Evolutionary conservation across 2,888 invertebrate genomes (phyloP).

Genomic region (Griposia aprilina): DNA sequence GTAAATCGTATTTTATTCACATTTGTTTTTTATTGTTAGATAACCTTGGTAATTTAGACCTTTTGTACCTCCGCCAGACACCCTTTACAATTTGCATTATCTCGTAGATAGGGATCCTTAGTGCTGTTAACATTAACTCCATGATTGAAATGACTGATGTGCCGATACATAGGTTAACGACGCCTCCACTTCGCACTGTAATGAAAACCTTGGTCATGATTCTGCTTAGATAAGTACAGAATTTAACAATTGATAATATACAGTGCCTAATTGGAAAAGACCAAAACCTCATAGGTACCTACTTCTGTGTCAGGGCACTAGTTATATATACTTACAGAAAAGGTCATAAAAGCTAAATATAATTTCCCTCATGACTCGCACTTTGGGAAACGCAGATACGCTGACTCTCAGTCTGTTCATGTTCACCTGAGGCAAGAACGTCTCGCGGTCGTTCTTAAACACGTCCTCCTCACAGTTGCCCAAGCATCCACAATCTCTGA

Average conservation of each 20-base stretch:
- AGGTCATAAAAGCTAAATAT: slow-evolving; percentile 93
- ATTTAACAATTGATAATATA: neutral
- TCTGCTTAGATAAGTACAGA: neutral
- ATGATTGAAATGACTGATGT: slow-evolving; percentile 84
- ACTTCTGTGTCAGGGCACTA: no score
- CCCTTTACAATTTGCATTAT: slow-evolving; percentile 65
- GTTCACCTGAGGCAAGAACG: slow-evolving; percentile 69
- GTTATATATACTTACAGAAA: slow-evolving; percentile 88
- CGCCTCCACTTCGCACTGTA: slow-evolving; percentile 85
- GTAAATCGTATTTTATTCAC: slow-evolving; percentile 43
- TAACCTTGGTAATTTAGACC: slow-evolving; percentile 54
- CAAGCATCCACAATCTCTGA: slow-evolving; percentile 82
- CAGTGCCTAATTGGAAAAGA: no score
- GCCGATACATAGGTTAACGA: slow-evolving; percentile 84
- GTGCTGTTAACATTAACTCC: slow-evolving; percentile 76
- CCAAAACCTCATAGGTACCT: neutral
- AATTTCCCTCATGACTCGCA: slow-evolving; percentile 92
- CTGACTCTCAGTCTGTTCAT: slow-evolving; percentile 81
- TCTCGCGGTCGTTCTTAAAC: slow-evolving; percentile 80
- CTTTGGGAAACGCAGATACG: slow-evolving; percentile 92
- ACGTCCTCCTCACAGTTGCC: slow-evolving; percentile 82
- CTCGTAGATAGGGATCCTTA: slow-evolving; percentile 73
- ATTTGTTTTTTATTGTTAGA: slow-evolving; percentile 64
- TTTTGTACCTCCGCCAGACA: slow-evolving; percentile 62
- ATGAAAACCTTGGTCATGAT: slow-evolving; percentile 45